Evolutionary conservation across 1,140 invertebrate species (phyloP).

Genomic region (Drosophila saltans): DNA sequence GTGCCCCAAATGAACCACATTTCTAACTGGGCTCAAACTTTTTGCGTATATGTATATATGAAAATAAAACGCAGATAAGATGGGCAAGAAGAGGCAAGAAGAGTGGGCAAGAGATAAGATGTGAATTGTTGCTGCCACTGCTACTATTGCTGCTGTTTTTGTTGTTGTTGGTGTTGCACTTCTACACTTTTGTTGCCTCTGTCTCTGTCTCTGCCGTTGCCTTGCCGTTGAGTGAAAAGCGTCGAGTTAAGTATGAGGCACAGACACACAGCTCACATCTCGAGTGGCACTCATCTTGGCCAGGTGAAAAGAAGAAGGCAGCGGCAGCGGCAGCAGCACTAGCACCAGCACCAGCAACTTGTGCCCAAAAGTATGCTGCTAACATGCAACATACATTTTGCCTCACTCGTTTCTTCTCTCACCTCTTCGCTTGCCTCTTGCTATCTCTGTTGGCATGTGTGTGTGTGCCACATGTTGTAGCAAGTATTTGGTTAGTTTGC

Average conservation of each 20-base stretch:
- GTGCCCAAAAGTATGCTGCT: slow-evolving; percentile 63
- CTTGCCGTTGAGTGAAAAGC: slow-evolving; percentile 72
- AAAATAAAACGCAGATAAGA: slow-evolving; percentile 50
- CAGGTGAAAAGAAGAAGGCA: slow-evolving; percentile 31
- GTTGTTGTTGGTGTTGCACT: slow-evolving; percentile 74
- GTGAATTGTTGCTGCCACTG: slow-evolving; percentile 56
- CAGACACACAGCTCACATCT: slow-evolving; percentile 49
- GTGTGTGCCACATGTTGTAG: slow-evolving; percentile 17
- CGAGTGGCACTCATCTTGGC: slow-evolving; percentile 76
- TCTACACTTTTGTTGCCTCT: slow-evolving; percentile 66
- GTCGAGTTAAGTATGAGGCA: slow-evolving; percentile 79
- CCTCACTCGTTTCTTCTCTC: background rate
- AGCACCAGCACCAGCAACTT: slow-evolving; percentile 1
- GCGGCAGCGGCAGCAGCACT: background rate
- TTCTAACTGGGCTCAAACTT: slow-evolving; percentile 65
- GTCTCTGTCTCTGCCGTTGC: background rate
- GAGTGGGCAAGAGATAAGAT: slow-evolving; percentile 46
- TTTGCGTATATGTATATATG: slow-evolving; percentile 67
- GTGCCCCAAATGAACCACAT: slow-evolving; percentile 78
- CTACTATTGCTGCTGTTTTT: slow-evolving; percentile 58
- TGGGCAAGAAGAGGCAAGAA: background rate
- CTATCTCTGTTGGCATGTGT: slow-evolving; percentile 5
- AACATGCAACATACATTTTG: slow-evolving; percentile 51
- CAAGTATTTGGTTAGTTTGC: slow-evolving; percentile 71
- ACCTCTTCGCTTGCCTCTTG: too few relatives aligned